Evolutionary conservation across 2,888 invertebrate species (phyloP), one percentile per base, ranked within the genome.

Genomic region (Drosophila neonasuta): DNA sequence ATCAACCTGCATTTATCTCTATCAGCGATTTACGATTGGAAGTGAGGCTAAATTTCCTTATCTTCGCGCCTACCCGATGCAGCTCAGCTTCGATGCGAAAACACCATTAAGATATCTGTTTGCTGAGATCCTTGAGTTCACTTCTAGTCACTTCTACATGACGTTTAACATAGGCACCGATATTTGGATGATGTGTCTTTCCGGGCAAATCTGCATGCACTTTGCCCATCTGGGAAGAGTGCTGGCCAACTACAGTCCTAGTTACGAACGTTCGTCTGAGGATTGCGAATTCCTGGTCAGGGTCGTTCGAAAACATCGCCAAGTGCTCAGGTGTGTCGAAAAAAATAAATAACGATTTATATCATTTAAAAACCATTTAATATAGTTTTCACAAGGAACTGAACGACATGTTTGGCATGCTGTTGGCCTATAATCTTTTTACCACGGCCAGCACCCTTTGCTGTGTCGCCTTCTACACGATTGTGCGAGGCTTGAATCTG

Each of bases 361-460:
- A 0, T 13, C 3, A 11, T 11, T 3, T 1, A 8, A 17, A 20
- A n/a, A 36, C 15, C 6, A 9, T 30, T n/a, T 2, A 11, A n/a
- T 42, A 7, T n/a, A 62, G 62, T 2, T 36, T 62, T 15, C 62
- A 62, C 17, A 62, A 62, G 42, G 62, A 62, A 15, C 44, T 62
- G 6, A 62, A 62, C 15, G 29, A 36, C 2, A 51, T 68, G 7
- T 65, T 68, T 49, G 65, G 65, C 8, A 50, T 60, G 46, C 48
- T 68, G 15, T 42, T 68, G 52, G 68, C 60, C 36, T 68, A 68
- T 11, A 68, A 65, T 49, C 42, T 68, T 3, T 55, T 68, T n/a
- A 42, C 68, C 36, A 68, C 68, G 6, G 68, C 65, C 29, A 48
- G 55, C 24, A 55, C 34, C 0, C 56, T 68, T 5, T 68, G 68